Base-by-base conservation (phyloP, 2,888 invertebrate species). In the Phortica magna region DNA sequence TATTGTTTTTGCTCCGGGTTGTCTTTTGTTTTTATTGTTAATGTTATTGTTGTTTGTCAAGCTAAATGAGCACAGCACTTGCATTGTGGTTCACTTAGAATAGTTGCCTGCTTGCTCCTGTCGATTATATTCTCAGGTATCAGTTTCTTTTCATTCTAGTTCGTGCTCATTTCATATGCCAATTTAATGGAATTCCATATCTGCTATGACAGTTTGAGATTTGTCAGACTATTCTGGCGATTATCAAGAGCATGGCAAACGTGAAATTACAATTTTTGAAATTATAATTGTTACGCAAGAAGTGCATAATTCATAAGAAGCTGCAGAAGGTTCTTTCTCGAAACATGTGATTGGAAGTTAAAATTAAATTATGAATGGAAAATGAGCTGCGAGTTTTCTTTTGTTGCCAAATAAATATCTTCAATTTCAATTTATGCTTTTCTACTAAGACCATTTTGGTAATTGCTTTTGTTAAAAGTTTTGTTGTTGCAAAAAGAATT, bases 111-210 rank as follows among this genome's bases (percentile, higher is more conserved):
- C 5, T 2, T 31, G 31, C 31, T 31, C 31, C 1, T 31, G 31
- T 31, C 31, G n/a, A 12, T 55, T 55, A n/a, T n/a, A 55, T 17
- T 53, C 53, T 2, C 55, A 55, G n/a, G n/a, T 14, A 55, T 17
- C 1, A 2, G 12, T 61, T 12, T 61, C 12, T 6, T 61, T 10
- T 65, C 39, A 65, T 42, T 41, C 39, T 65, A 65, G 12, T n/a
- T 31, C 31, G 5, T 41, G 17, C n/a, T 55, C n/a, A 79, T 79
- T 77, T 75, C 55, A 22, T 77, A 82, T 79, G 76, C 77, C 68
- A 78, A 74, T 71, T 78, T 76, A 80, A 82, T 84, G 81, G 77
- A 76, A 78, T 77, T 77, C 77, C 71, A 77, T 79, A 77, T 67
- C 67, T 68, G 75, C 59, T 70, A 59, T 75, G 76, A 79, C 79